Base-by-base conservation (phyloP, 2,888 invertebrate genomes). In the Phania funesta region DNA sequence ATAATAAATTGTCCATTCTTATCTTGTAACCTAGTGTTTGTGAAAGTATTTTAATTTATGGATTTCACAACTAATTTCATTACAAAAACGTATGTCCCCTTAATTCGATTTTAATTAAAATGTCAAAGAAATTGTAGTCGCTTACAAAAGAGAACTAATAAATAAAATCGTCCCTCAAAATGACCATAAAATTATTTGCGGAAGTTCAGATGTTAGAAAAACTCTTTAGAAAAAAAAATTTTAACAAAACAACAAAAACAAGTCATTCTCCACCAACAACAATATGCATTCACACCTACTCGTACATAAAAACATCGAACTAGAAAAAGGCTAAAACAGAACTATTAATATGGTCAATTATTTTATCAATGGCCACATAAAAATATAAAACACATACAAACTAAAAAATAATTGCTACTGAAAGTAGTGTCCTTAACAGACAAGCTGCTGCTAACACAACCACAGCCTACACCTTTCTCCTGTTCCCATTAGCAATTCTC, bases 101-200 rank as follows among this genome's bases (percentile, higher is more conserved):
- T 62, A 38, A 48, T 38, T 22, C 9, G 1, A 16, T 16, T 50
- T 50, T 38, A 52, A 54, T 52, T 1, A 52, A 67, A 52, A 67
- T 52, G 8, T 26, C 20, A 52, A 2, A 24, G 8, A 50, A 46
- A 32, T 24, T 65, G 4, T 20, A 46, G 6, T 29, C 8, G 4
- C 8, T 24, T 16, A 1, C 9, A 26, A 29, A 11, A 1, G n/a
- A 32, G 11, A 41, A 16, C 35, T 22, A 26, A 52, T 11, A 35
- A 62, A 62, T 48, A n/a, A 64, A 22, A 20, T n/a, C 32, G 9
- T 22, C 2, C 4, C 22, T 11, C 26, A 41, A 26, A 70, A 89
- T 89, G 88, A 88, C 88, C 89, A 87, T 90, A 87, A 90, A 90
- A 90, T 90, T 88, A 87, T 85, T 87, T 87, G 87, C 89, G 88